Evolutionary conservation across 2,888 invertebrate species (phyloP).

Genomic region (Julus scanicus): DNA sequence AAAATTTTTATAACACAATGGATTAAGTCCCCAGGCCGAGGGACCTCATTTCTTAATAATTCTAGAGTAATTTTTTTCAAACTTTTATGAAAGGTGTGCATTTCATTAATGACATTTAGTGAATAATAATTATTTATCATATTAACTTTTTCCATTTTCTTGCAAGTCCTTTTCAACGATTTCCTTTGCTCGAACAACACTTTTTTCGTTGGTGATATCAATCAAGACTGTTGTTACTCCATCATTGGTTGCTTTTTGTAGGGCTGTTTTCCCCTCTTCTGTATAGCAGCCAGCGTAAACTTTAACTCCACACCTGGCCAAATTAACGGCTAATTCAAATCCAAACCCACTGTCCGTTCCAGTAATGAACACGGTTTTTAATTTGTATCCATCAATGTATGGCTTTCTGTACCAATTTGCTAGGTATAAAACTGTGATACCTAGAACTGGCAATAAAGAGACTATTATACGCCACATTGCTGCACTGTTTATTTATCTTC

Average conservation of each 20-base stretch:
- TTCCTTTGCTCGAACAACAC: not conserved
- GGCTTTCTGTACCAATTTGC: not conserved
- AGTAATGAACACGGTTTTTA: conserved; percentile 9
- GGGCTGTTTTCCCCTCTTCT: not conserved
- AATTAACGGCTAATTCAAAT: conserved; percentile 8
- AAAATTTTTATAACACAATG: no score
- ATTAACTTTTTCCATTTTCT: not conserved
- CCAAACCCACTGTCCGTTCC: conserved; percentile 36
- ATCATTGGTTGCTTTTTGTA: not conserved
- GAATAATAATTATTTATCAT: no score
- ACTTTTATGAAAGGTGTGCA: no score
- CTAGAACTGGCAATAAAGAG: not conserved
- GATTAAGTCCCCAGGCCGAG: no score
- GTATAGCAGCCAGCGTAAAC: conserved; percentile 35
- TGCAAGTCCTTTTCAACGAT: conserved; percentile 5
- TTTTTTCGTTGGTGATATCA: conserved; percentile 41
- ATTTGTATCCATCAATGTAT: conserved; percentile 2
- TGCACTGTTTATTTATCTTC: no score
- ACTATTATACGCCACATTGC: not conserved
- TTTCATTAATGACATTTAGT: no score
- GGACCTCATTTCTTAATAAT: no score
- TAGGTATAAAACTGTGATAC: not conserved
- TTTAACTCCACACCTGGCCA: conserved; percentile 7
- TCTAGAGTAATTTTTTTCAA: no score
- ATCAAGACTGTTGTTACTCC: not conserved